Base-by-base conservation (phyloP, 2,888 invertebrate species). In the Drosophila borborema region DNA sequence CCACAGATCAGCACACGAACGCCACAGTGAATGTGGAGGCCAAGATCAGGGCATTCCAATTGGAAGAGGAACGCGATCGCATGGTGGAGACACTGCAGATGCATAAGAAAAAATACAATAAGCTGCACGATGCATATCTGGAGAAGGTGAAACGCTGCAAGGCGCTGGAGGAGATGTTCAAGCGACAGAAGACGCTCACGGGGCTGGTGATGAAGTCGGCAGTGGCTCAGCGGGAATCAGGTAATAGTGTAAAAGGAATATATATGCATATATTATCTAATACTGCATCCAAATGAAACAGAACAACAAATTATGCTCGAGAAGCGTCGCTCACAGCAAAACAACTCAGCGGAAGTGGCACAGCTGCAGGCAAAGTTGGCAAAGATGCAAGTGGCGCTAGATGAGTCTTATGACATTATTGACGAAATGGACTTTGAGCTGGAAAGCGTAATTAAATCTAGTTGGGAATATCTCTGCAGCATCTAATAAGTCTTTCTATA, bases 361-460 rank as follows among this genome's bases (percentile, higher is more conserved):
- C 55, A 84, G 10, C 67, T 91, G 16, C 64, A 81, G 28, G 70
- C 77, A 9, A 68, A 89, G 54, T 59, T 68, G 62, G 68, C 66
- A 0, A 89, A 83, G 58, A 63, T 92, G n/a, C 87, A 92, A 66
- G 68, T 41, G 23, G 86, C 90, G 0, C 66, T 92, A 18, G 86
- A 91, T 41, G 91, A 92, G 69, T 89, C 93, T 9, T 89, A 89
- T 38, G 92, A 92, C 64, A 91, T 91, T 34, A 92, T 92, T 53
- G 92, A 92, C 77, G 92, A 90, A 84, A 91, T 92, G 83, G 92
- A 92, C 70, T 92, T 92, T 70, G 92, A 92, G 71, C 74, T 92
- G 69, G 92, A 92, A 45, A 92, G 92, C 69, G 92, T 92, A 84
- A 80, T 85, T 74, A n/a, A 23, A 23, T 10, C 23, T 2, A 48